Base-by-base conservation (phyloP, 2,888 invertebrate genomes). In the Lithodes maja region DNA sequence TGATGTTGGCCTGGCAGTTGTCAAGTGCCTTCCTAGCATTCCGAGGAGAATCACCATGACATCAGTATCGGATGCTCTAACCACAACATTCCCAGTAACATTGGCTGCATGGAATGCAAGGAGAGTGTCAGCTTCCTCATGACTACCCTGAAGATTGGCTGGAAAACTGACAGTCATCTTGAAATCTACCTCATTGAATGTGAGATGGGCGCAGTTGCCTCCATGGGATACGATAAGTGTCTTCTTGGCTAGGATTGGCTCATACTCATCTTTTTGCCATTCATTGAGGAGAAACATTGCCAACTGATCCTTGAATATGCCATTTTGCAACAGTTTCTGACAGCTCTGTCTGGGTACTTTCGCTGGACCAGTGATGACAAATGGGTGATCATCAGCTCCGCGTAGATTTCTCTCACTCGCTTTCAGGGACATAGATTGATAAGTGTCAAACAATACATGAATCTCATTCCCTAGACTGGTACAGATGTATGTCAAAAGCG, bases 21-120 rank as follows among this genome's bases (percentile, higher is more conserved):
- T n/a, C 68, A 83, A 12, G 15, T 50, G 1, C 15, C 83, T 83
- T 2, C 83, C 83, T 2, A 83, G 52, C 83, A 83, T 83, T 83
- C 83, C 83, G 1, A 83, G 1, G 9, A 68, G 83, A 83, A 68
- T 83, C 1, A 68, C 69, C 2, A 83, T 33, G 1, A 83, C 71
- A 69, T 83, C 83, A 71, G 83, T 83, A 12, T 83, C 83, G 5
- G 83, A 83, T 1, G 83, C 83, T 71, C 52, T 7, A 49, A 68
- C 53, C 1, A 69, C 15, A 69, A 83, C 5, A 83, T 83, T 83
- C 12, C 83, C 83, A 5, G 9, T 49, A 1, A 33, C 1, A 1
- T 50, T 1, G 5, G 49, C 1, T 17, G 82, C 68, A 69, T 83
- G 83, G 3, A 83, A 83, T 83, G 71, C 69, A 1, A 83, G 1